phyloP scores from a whole-genome alignment of 2,888 invertebrate species.

The Idaea dimidiata region DNA sequence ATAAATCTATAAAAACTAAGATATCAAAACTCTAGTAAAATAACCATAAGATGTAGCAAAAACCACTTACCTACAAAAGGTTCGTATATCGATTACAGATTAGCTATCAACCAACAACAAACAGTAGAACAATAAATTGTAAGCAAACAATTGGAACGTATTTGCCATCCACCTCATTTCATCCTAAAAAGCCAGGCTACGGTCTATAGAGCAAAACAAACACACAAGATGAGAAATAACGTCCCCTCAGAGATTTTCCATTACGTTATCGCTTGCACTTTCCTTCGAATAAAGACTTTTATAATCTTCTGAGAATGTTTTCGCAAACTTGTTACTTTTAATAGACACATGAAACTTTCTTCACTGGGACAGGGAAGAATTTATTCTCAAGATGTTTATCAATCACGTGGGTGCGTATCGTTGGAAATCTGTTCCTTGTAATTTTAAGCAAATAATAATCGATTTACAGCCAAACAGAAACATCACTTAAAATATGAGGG shows the following conservation, averaged over 20 bases:
- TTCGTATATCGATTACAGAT: neutral
- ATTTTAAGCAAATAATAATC: too few relatives aligned
- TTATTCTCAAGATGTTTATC: neutral
- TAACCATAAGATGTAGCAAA: constrained; percentile 16
- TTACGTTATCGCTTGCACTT: constrained; percentile 6
- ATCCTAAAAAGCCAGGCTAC: neutral
- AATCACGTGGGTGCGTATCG: too few relatives aligned
- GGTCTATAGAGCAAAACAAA: constrained; percentile 10
- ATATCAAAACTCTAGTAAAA: constrained; percentile 27
- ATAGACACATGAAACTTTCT: neutral
- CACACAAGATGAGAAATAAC: constrained; percentile 14
- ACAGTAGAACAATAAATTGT: neutral
- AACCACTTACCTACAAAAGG: neutral
- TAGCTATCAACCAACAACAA: neutral
- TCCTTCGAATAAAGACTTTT: constrained; percentile 3
- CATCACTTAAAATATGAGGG: too few relatives aligned
- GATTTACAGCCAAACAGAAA: too few relatives aligned
- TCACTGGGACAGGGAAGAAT: neutral
- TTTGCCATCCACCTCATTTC: constrained; percentile 4
- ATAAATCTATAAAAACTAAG: neutral
- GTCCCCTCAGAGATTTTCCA: constrained; percentile 7
- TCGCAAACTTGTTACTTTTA: neutral
- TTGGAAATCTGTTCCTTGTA: too few relatives aligned
- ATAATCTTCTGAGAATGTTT: constrained; percentile 4
- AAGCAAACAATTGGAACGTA: neutral